These are phyloP conservation scores for Ptychochromis oligacanthus DNA, from an alignment of 2,113 vertebrate species.

Conservation along the genomic window DNA sequence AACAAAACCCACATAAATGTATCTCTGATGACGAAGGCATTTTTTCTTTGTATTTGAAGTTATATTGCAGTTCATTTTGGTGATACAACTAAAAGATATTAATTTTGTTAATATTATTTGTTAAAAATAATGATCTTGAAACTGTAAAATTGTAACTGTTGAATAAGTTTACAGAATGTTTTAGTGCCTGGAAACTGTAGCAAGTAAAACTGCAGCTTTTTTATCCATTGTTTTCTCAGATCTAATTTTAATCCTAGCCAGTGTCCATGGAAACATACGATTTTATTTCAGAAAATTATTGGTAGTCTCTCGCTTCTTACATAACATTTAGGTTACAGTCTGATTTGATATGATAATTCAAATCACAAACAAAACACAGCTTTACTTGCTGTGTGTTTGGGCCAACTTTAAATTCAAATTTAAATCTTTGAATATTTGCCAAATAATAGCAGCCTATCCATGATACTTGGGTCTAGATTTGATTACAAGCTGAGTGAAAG, in stretches of 20 bases:
- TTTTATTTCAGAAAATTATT: slow-evolving; percentile 4
- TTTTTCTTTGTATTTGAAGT: too few relatives aligned
- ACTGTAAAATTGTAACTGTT: too few relatives aligned
- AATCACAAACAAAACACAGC: neutral
- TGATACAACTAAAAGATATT: neutral
- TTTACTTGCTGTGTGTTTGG: too few relatives aligned
- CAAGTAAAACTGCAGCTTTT: neutral
- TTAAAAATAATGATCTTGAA: too few relatives aligned
- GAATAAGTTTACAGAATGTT: neutral
- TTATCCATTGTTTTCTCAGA: neutral
- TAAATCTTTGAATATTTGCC: too few relatives aligned
- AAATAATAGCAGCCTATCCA: neutral
- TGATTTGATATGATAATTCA: neutral
- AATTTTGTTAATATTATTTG: too few relatives aligned
- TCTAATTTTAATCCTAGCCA: neutral
- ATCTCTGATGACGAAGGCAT: too few relatives aligned
- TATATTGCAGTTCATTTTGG: neutral
- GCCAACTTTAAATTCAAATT: too few relatives aligned
- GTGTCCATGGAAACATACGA: slow-evolving; percentile 1
- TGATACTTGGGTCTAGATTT: neutral
- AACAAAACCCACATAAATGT: too few relatives aligned
- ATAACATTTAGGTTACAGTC: neutral
- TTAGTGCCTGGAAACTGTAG: neutral
- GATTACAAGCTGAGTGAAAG: neutral
- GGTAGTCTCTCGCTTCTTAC: neutral